These are phyloP conservation scores for Gortyna flavago DNA, from an alignment of 2,888 invertebrate species.

Conservation along the genomic window DNA sequence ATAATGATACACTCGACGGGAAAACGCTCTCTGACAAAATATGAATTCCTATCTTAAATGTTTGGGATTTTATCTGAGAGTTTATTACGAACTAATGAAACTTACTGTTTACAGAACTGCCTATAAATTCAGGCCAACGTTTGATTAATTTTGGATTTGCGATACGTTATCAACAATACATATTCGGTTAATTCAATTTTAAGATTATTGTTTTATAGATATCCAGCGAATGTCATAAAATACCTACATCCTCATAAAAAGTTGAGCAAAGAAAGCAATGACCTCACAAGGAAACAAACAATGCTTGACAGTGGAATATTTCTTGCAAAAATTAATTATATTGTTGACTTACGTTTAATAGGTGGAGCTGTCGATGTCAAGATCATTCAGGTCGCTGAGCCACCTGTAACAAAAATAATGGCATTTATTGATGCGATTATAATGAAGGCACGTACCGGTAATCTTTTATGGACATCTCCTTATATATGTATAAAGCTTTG, in stretches of 20 bases:
- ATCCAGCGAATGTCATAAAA: conserved; percentile 52
- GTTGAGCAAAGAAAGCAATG: conserved; percentile 72
- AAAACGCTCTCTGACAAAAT: conserved; percentile 64
- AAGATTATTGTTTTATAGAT: conserved; percentile 40
- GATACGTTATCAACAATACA: conserved; percentile 73
- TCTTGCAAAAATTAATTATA: conserved; percentile 66
- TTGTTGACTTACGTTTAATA: conserved; percentile 84
- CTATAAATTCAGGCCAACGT: conserved; percentile 74
- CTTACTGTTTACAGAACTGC: conserved; percentile 65
- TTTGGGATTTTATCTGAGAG: conserved; percentile 47
- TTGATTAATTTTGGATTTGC: conserved; percentile 74
- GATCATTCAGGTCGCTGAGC: conserved; percentile 85
- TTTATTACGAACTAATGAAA: conserved; percentile 56
- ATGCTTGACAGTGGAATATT: conserved; percentile 68
- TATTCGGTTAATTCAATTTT: conserved; percentile 66
- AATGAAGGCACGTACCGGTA: conserved; percentile 62
- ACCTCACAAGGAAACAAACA: conserved; percentile 70
- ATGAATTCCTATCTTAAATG: conserved; percentile 60
- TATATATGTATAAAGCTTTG: conserved; percentile 20
- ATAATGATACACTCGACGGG: conserved; percentile 65
- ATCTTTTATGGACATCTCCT: conserved; percentile 38
- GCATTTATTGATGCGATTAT: conserved; percentile 72
- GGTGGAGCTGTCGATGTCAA: conserved; percentile 82
- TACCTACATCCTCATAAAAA: conserved; percentile 46
- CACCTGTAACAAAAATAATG: conserved; percentile 83